A percentile compares a stretch with the other conserved stretches of the same genome.
Conservation (phyloP, 2,113 vertebrate species). For the Trichechus manatus region DNA sequence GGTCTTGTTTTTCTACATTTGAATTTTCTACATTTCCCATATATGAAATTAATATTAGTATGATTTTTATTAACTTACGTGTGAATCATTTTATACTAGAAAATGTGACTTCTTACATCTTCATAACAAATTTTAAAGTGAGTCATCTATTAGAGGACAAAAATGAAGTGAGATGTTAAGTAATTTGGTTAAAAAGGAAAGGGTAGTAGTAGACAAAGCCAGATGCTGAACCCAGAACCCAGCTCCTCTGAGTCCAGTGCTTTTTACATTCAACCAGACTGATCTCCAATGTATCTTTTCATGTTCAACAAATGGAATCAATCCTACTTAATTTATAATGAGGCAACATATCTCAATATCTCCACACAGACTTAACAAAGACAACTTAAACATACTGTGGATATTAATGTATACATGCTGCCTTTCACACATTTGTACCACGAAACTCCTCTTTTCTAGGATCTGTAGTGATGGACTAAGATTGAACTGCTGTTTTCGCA, state of each 20-base stretch:
- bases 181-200: neutral
- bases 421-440: neutral
- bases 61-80: neutral
- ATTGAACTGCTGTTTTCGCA: neutral
- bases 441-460: neutral
- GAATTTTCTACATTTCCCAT: neutral
- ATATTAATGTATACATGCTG: neutral
- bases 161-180: conserved; percentile 7
- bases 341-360: neutral
- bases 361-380: neutral
- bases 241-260: neutral
- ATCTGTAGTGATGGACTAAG: neutral
- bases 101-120: conserved; percentile 23
- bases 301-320: neutral
- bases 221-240: neutral
- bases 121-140: neutral
- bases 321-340: neutral
- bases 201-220: neutral
- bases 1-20: neutral
- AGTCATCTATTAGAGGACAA: neutral
- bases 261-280: neutral
- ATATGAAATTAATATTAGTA: neutral
- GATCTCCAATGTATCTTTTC: neutral
- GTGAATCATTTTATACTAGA: neutral
- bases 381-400: neutral